Evolutionary conservation across 1,140 invertebrate species (phyloP).

Genomic region (Branchinecta lindahli): DNA sequence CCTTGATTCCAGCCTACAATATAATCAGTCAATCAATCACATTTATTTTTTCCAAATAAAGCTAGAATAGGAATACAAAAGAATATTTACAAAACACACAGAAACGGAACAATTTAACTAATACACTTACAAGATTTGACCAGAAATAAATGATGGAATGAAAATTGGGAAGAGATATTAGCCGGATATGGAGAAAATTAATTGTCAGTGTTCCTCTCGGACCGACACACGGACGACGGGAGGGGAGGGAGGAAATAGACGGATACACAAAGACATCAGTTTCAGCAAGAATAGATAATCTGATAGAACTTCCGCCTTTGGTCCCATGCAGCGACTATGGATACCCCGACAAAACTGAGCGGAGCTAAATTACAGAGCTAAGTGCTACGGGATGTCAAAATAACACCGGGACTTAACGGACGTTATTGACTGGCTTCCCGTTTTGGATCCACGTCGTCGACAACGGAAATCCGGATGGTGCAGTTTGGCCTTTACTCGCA

Average conservation of each 20-base stretch:
- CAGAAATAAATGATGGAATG: too few species aligned
- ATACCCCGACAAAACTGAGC: constrained; percentile 7
- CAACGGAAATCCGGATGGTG: neutral
- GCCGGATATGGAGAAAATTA: too few species aligned
- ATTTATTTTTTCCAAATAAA: too few species aligned
- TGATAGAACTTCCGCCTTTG: too few species aligned
- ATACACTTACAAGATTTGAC: too few species aligned
- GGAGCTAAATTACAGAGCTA: constrained; percentile 3
- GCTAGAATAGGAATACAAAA: too few species aligned
- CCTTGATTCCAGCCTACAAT: constrained; percentile 47
- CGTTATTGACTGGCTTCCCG: neutral
- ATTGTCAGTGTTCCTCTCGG: too few species aligned
- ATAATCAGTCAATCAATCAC: too few species aligned
- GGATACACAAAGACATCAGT: constrained; percentile 13
- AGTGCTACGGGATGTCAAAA: neutral
- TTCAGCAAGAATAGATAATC: constrained; percentile 17
- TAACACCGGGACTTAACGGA: constrained; percentile 17
- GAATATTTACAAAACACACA: too few species aligned
- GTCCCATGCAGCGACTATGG: too few species aligned
- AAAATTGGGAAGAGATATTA: too few species aligned
- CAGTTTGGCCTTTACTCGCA: neutral
- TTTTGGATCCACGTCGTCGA: neutral
- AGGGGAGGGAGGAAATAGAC: neutral
- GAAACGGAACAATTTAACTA: too few species aligned
- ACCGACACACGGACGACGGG: constrained; percentile 16